A percentile compares a stretch with the other conserved stretches of the same genome.
These are phyloP conservation scores for Phylloscopus trochilus DNA, from an alignment of 2,113 vertebrate species.

Conservation along the genomic window DNA sequence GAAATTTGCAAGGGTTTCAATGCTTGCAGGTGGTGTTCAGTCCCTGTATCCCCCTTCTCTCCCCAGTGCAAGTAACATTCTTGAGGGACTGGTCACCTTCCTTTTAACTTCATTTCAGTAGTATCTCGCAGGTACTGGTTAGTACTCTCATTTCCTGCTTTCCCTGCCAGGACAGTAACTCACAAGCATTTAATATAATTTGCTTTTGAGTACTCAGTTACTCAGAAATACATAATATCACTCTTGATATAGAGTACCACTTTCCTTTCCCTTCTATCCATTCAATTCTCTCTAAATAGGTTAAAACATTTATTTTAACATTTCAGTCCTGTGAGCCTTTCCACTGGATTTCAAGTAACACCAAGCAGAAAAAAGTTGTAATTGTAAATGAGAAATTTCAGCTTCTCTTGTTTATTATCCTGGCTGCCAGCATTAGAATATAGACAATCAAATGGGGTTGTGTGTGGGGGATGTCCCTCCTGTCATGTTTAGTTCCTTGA, in stretches of 20 bases:
- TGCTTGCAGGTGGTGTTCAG: neutral
- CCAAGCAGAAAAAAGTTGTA: constrained; percentile 2
- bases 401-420: constrained; percentile 18
- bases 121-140: neutral
- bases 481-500: neutral
- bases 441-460: neutral
- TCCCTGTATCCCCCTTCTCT: neutral
- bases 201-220: neutral
- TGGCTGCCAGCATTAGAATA: neutral
- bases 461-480: too few species aligned
- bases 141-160: neutral
- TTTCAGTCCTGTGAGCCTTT: constrained; percentile 20
- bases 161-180: neutral
- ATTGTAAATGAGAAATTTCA: neutral
- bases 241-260: neutral
- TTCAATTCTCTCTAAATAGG: constrained; percentile 28
- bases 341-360: constrained; percentile 27
- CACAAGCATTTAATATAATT: neutral
- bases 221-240: neutral
- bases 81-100: neutral
- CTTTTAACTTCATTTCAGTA: neutral
- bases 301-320: constrained; percentile 32
- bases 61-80: neutral
- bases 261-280: constrained; percentile 6
- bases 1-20: neutral